Evolutionary conservation across 2,797 vertebrate genomes (phyloP).

Genomic region (Eleutherodactylus coqui): DNA sequence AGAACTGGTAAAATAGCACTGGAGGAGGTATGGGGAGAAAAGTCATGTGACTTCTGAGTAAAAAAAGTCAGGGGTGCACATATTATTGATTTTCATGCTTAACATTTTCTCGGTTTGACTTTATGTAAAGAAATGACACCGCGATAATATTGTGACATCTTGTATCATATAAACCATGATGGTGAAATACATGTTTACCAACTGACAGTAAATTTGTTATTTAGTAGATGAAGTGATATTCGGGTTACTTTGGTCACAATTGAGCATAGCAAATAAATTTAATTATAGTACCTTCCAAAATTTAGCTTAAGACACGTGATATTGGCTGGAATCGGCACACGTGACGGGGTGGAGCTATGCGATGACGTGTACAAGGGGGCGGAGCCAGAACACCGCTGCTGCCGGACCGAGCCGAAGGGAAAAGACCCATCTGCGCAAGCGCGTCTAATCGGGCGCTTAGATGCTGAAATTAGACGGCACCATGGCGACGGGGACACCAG

Average conservation of each 20-base stretch:
- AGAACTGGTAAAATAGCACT: too few relatives aligned
- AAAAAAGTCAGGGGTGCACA: background rate
- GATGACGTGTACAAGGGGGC: too few relatives aligned
- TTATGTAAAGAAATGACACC: background rate
- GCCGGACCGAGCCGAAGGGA: too few relatives aligned
- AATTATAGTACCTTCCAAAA: background rate
- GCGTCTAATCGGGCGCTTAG: too few relatives aligned
- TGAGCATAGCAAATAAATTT: constrained; percentile 20
- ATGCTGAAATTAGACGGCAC: too few relatives aligned
- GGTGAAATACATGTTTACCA: constrained; percentile 33
- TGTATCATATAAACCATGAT: background rate
- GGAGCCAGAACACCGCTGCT: too few relatives aligned
- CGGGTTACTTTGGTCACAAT: constrained; percentile 42
- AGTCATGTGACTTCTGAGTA: background rate
- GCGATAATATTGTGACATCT: background rate
- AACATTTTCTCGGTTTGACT: background rate
- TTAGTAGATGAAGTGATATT: constrained; percentile 38
- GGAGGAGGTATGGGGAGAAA: background rate
- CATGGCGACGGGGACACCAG: too few relatives aligned
- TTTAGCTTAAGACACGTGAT: background rate
- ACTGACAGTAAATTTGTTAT: constrained; percentile 39
- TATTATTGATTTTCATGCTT: background rate
- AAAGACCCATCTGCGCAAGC: too few relatives aligned
- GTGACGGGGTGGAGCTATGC: too few relatives aligned
- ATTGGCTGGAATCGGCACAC: too few relatives aligned